These are phyloP conservation scores for Chaetophractus vellerosus DNA, from an alignment of 2,797 vertebrate species.

Conservation along the genomic window DNA sequence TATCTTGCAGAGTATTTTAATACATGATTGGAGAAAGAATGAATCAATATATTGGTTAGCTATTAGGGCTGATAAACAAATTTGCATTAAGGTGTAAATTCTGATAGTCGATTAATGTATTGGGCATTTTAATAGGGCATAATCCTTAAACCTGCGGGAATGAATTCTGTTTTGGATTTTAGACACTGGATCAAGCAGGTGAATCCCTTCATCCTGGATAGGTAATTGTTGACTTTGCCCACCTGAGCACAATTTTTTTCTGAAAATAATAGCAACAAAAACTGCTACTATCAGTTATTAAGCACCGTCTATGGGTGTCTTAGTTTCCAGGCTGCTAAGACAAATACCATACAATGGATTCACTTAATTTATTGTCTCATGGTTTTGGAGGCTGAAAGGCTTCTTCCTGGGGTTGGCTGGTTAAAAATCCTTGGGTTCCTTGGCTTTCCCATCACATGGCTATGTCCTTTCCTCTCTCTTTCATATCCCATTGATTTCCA, in stretches of 20 bases:
- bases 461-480: too few species aligned
- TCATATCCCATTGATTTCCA: too few species aligned
- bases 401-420: too few species aligned
- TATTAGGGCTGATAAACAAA: slow-evolving; percentile 37
- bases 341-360: too few species aligned
- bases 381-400: too few species aligned
- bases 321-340: too few species aligned
- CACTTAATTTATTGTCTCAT: too few species aligned
- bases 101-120: background rate
- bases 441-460: too few species aligned
- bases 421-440: too few species aligned
- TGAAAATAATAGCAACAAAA: slow-evolving; percentile 38
- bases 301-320: background rate
- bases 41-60: background rate
- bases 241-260: background rate
- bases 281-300: background rate
- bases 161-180: slow-evolving; percentile 58
- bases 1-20: background rate
- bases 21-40: background rate
- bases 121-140: background rate
- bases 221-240: background rate
- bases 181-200: background rate
- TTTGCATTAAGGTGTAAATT: slow-evolving; percentile 20
- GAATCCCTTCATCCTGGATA: background rate
- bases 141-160: background rate